Base-by-base conservation (phyloP, 1,140 invertebrate genomes). In the Phortica variegata region DNA sequence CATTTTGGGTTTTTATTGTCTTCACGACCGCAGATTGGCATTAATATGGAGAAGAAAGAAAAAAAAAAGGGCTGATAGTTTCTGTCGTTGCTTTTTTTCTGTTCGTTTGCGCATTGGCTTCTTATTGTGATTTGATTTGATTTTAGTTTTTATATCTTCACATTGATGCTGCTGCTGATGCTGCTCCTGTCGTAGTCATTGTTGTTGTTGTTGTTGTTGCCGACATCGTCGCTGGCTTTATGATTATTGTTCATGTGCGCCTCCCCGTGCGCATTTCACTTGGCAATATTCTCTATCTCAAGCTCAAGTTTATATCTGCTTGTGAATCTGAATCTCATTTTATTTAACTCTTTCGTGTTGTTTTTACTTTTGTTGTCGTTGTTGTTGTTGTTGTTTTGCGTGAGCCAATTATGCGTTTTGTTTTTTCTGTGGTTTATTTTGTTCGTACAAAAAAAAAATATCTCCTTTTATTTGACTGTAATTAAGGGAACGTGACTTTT, bases 321-420 rank as follows among this genome's bases (percentile, higher is more conserved):
- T 49, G 36, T 18, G 32, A 38, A 47, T 23, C 50, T 58, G 42
- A 21, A 36, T 56, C 49, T 39, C 33, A 52, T 54, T 49, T 36
- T 51, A 41, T 55, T 42, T 23, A 33, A n/a, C 58, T 53, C 44
- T 33, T 20, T 6, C 12, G 42, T 40, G 10, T 42, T 44, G 32
- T 52, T 50, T 15, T 40, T 17, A 19, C 44, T 48, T 46, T 49
- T 45, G 18, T 36, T 53, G 38, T 37, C 34, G 50, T 52, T 36
- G 43, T 46, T 48, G 38, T 60, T 51, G 29, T 40, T 38, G 31
- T 42, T 46, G 52, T 68, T 61, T 70, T 71, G 66, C 66, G 66
- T 70, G 66, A 71, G 61, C 66, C 66, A 71, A 71, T 71, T 71
- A 66, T 71, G 59, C 54, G 61, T 58, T 63, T 71, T 70, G 63